phyloP scores from a whole-genome alignment of 2,113 vertebrate genomes.

The Malurus elegans region DNA sequence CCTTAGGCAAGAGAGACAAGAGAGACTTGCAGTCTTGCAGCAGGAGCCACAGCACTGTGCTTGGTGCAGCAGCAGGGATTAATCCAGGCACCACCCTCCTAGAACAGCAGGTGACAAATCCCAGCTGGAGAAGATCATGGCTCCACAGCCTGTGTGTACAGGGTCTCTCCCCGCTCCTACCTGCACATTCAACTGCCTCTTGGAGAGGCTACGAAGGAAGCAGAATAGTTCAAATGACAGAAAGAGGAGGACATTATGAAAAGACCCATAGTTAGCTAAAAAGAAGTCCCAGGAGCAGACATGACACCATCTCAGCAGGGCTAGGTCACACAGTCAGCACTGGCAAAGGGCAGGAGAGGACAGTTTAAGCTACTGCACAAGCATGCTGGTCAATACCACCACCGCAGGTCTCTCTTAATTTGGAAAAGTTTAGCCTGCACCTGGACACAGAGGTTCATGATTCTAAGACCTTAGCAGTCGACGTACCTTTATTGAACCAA shows the following conservation, averaged over 20 bases:
- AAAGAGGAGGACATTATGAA: not conserved
- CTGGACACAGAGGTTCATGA: not conserved
- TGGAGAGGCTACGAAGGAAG: not conserved
- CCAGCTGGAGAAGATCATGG: not conserved
- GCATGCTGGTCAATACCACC: not conserved
- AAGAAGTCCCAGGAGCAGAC: not conserved
- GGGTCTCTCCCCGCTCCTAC: not conserved
- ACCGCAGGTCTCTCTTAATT: not conserved
- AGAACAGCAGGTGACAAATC: not conserved
- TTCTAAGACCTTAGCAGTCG: not conserved
- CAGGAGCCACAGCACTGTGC: not conserved
- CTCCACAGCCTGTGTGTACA: not conserved
- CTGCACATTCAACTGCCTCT: not conserved
- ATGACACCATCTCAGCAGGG: not conserved
- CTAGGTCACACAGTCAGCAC: not conserved
- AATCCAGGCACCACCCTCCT: not conserved
- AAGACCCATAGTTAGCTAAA: not conserved
- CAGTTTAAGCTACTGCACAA: not conserved
- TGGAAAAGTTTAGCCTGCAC: not conserved
- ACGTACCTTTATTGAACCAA: not conserved
- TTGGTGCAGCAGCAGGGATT: not conserved
- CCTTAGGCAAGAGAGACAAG: not conserved
- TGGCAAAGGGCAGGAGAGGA: not conserved
- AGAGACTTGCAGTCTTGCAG: not conserved
- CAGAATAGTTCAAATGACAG: not conserved